These are phyloP conservation scores for Dolichomitus sp. DNA, from an alignment of 2,888 invertebrate species.

Conservation along the genomic window DNA sequence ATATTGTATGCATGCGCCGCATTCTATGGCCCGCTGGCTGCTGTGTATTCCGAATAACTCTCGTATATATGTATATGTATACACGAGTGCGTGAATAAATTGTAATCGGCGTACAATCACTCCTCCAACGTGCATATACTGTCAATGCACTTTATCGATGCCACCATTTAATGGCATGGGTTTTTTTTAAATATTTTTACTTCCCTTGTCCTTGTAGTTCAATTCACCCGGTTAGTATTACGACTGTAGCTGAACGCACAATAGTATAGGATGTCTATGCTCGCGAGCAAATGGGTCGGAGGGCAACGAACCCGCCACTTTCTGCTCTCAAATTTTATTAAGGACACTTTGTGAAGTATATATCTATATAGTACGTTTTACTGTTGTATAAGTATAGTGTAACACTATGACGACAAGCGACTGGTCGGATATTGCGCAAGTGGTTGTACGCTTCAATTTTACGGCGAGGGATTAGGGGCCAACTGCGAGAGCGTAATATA, in stretches of 20 bases:
- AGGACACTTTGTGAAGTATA: conserved; percentile 67
- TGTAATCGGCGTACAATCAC: conserved; percentile 16
- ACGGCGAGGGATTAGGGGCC: conserved; percentile 50
- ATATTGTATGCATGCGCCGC: conserved; percentile 18
- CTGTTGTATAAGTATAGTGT: conserved; percentile 5
- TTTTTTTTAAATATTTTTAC: background rate
- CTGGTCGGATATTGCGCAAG: conserved; percentile 70
- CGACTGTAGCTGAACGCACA: conserved; percentile 38
- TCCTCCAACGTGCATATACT: background rate
- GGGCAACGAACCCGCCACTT: conserved; percentile 76
- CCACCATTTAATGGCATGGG: background rate
- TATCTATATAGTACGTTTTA: background rate
- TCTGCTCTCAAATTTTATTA: conserved; percentile 78
- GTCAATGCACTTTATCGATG: conserved; percentile 11
- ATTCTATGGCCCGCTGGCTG: background rate
- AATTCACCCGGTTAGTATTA: conserved; percentile 26
- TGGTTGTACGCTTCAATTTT: conserved; percentile 68
- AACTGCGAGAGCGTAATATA: conserved; percentile 35
- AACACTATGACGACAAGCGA: conserved; percentile 30
- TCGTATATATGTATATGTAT: conserved; percentile 3
- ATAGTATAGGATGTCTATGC: conserved; percentile 57
- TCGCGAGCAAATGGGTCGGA: conserved; percentile 75
- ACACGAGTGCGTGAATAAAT: conserved; percentile 19
- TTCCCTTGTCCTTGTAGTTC: background rate
- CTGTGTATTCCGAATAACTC: conserved; percentile 40